phyloP scores from a whole-genome alignment of 2,797 vertebrate species.

The Pangasius mekongensis region DNA sequence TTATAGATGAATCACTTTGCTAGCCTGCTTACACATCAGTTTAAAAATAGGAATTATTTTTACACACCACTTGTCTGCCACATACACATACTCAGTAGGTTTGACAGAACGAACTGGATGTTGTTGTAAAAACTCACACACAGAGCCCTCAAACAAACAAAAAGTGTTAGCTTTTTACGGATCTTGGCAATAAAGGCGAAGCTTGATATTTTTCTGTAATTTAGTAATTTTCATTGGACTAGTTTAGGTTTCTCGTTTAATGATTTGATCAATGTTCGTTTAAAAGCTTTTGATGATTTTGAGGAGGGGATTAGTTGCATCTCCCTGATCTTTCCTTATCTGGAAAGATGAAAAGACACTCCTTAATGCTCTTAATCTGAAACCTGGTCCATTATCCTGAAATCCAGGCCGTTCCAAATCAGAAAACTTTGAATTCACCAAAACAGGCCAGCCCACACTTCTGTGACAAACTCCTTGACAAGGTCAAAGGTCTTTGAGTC shows the following conservation, averaged over 20 bases:
- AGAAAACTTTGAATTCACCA: slow-evolving; percentile 11
- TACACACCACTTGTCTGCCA: background rate
- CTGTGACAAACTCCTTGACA: background rate
- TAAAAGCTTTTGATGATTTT: background rate
- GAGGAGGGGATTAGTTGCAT: background rate
- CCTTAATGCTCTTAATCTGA: slow-evolving; percentile 33
- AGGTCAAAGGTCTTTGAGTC: slow-evolving; percentile 18
- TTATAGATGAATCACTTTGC: background rate
- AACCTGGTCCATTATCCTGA: slow-evolving; percentile 7
- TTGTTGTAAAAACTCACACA: background rate
- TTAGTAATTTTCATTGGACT: background rate
- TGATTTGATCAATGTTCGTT: background rate
- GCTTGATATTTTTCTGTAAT: background rate
- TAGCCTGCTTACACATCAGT: background rate
- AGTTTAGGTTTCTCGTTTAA: background rate
- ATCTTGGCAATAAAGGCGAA: background rate
- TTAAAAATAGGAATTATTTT: background rate
- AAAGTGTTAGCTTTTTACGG: background rate
- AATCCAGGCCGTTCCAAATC: slow-evolving; percentile 31
- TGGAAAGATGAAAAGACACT: slow-evolving; percentile 35
- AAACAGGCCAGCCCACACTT: background rate
- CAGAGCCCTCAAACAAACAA: background rate
- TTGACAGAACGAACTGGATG: background rate
- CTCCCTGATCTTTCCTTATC: background rate
- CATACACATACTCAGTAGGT: background rate